phyloP scores from a whole-genome alignment of 2,888 invertebrate genomes.

The Agrochola macilenta region DNA sequence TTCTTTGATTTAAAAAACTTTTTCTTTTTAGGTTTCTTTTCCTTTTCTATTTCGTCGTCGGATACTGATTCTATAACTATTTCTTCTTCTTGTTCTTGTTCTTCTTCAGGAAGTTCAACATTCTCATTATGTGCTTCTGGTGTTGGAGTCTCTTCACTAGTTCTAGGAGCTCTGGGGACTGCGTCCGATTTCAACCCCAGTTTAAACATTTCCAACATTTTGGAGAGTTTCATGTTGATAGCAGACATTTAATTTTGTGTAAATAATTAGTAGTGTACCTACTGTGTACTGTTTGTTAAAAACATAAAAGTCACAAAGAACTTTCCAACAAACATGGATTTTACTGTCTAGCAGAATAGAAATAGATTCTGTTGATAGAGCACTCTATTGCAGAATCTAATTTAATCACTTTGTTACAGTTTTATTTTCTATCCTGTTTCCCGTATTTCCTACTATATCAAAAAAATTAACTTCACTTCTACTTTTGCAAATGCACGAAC shows the following conservation, averaged over 20 bases:
- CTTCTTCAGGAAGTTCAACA: slow-evolving; percentile 66
- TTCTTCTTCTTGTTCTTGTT: slow-evolving; percentile 72
- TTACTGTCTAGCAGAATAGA: background rate
- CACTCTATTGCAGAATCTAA: background rate
- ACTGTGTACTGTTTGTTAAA: slow-evolving; percentile 14
- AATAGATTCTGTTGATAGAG: background rate
- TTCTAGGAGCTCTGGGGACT: slow-evolving; percentile 86
- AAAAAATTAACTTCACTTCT: background rate
- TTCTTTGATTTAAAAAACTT: slow-evolving; percentile 72
- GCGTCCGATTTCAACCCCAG: slow-evolving; percentile 88
- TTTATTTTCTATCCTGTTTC: background rate
- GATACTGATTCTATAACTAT: slow-evolving; percentile 73
- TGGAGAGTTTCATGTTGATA: slow-evolving; percentile 68
- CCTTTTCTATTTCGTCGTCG: slow-evolving; percentile 71
- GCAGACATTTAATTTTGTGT: slow-evolving; percentile 66
- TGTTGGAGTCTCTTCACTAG: slow-evolving; percentile 61
- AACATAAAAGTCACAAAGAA: slow-evolving; percentile 54
- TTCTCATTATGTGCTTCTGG: slow-evolving; percentile 69
- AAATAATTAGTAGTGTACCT: slow-evolving; percentile 1
- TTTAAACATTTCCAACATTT: slow-evolving; percentile 83
- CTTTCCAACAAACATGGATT: slow-evolving; percentile 19
- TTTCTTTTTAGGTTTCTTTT: slow-evolving; percentile 75
- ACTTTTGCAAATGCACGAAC: background rate
- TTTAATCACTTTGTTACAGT: slow-evolving; percentile 3
- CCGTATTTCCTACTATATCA: too few relatives aligned